Conservation (phyloP, 2,797 vertebrate genomes). For the Karalla daura region DNA sequence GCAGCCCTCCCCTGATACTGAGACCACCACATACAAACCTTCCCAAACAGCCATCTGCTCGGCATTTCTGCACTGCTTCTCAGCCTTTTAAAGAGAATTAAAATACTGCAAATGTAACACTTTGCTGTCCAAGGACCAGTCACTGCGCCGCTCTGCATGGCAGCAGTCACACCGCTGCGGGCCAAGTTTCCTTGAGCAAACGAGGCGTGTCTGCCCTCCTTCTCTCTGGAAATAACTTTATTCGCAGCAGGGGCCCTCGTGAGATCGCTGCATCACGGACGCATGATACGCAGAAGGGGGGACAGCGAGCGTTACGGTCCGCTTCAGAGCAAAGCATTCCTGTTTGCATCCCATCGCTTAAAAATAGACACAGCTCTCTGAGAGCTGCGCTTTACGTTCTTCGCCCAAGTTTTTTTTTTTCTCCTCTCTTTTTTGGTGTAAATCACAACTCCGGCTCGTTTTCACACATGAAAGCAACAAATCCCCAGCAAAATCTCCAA, state of each 20-base stretch:
- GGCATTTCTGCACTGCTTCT: conserved; percentile 74
- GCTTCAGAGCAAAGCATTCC: conserved; percentile 6
- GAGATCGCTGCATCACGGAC: conserved; percentile 59
- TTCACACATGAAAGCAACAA: conserved; percentile 15
- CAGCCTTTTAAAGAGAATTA: conserved; percentile 75
- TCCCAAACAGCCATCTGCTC: conserved; percentile 81
- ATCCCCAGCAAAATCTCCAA: conserved; percentile 17
- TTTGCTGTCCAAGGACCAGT: conserved; percentile 75
- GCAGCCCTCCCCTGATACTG: conserved; percentile 74
- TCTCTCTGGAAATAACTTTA: conserved; percentile 70
- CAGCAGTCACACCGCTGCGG: conserved; percentile 60
- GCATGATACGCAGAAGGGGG: conserved; percentile 42
- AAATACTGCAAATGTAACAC: conserved; percentile 82
- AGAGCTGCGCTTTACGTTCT: conserved; percentile 7
- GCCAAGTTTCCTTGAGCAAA: conserved; percentile 77
- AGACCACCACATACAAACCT: conserved; percentile 75
- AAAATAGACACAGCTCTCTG: conserved; percentile 35
- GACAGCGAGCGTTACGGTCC: conserved; percentile 35
- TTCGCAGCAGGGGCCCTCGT: conserved; percentile 42
- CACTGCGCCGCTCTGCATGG: conserved; percentile 66
- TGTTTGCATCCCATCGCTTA: conserved; percentile 17
- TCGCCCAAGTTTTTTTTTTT: conserved; percentile 35
- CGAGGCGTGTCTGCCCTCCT: conserved; percentile 64
- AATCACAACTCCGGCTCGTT: background rate
- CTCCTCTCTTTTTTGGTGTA: conserved; percentile 3